These are phyloP conservation scores for Leucoma salicis DNA, from an alignment of 2,888 invertebrate species.

Conservation along the genomic window DNA sequence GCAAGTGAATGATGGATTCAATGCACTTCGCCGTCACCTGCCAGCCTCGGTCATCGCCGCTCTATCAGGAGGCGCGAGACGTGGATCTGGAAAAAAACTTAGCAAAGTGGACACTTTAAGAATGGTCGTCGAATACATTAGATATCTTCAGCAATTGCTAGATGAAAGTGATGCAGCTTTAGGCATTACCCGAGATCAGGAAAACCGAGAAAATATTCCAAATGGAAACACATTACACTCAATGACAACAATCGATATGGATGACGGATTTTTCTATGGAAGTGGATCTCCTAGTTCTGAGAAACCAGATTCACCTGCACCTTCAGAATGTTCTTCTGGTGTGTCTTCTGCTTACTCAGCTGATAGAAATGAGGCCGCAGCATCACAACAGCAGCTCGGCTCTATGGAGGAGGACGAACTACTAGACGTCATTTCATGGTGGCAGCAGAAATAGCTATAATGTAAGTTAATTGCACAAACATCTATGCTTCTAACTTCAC, in stretches of 20 bases:
- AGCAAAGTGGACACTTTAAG: slow-evolving; percentile 95
- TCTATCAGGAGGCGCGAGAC: slow-evolving; percentile 83
- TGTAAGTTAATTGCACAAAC: slow-evolving; percentile 58
- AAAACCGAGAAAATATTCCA: slow-evolving; percentile 75
- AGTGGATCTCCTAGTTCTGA: slow-evolving; percentile 85
- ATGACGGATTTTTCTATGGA: slow-evolving; percentile 76
- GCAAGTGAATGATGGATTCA: slow-evolving; percentile 96
- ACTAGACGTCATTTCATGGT: slow-evolving; percentile 91
- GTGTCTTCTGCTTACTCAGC: slow-evolving; percentile 76
- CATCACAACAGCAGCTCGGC: slow-evolving; percentile 80
- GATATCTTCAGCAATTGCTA: slow-evolving; percentile 90
- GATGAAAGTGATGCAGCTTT: slow-evolving; percentile 86
- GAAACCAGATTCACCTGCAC: slow-evolving; percentile 87
- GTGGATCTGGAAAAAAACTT: slow-evolving; percentile 91
- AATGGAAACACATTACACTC: slow-evolving; percentile 57
- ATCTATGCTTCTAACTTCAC: too few species aligned
- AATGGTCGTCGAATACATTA: slow-evolving; percentile 95
- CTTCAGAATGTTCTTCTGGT: slow-evolving; percentile 86
- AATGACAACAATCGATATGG: slow-evolving; percentile 73
- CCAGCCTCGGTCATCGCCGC: slow-evolving; percentile 90
- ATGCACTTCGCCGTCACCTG: slow-evolving; percentile 92
- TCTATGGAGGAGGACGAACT: slow-evolving; percentile 94
- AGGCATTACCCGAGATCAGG: slow-evolving; percentile 69
- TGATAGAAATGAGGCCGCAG: slow-evolving; percentile 67
- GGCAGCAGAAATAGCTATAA: slow-evolving; percentile 86